A percentile compares a stretch with the other conserved stretches of the same genome.
Evolutionary conservation across 2,797 vertebrate genomes (phyloP).

Genomic region (Rhinella marina): DNA sequence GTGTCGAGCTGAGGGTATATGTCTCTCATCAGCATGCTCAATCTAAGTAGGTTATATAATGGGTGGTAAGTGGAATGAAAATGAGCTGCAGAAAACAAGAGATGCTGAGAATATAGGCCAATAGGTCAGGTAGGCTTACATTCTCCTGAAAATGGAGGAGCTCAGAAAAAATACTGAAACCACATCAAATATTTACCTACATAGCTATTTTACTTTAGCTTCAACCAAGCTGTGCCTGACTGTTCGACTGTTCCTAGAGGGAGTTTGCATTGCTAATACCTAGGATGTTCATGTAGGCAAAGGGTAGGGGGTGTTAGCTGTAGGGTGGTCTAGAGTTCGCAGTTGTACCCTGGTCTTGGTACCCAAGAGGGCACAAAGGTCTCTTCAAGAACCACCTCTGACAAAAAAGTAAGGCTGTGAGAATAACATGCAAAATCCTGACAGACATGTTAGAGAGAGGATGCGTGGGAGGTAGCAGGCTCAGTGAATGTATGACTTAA

Average conservation of each 20-base stretch:
- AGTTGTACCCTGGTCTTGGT: no score
- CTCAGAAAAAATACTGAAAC: neutral
- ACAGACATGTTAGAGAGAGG: no score
- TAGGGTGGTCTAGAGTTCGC: no score
- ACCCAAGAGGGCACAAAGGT: no score
- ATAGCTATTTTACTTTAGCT: neutral
- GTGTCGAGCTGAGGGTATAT: neutral
- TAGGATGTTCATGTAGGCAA: no score
- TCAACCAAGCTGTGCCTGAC: neutral
- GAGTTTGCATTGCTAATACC: neutral
- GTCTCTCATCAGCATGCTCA: neutral
- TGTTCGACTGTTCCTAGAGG: neutral
- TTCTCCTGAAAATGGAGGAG: no score
- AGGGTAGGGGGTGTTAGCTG: no score
- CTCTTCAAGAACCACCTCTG: no score
- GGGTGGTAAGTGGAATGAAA: neutral
- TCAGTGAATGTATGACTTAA: no score
- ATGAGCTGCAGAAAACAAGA: conserved; percentile 14
- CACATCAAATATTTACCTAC: neutral
- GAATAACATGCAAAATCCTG: no score
- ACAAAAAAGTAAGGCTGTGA: no score
- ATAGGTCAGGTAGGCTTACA: conserved; percentile 5
- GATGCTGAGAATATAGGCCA: conserved; percentile 26
- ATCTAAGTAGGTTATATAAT: conserved; percentile 11
- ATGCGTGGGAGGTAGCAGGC: no score